A percentile compares a stretch with the other conserved stretches of the same genome.
phyloP scores from a whole-genome alignment of 2,113 vertebrate genomes.

The Pholis gunnellus region DNA sequence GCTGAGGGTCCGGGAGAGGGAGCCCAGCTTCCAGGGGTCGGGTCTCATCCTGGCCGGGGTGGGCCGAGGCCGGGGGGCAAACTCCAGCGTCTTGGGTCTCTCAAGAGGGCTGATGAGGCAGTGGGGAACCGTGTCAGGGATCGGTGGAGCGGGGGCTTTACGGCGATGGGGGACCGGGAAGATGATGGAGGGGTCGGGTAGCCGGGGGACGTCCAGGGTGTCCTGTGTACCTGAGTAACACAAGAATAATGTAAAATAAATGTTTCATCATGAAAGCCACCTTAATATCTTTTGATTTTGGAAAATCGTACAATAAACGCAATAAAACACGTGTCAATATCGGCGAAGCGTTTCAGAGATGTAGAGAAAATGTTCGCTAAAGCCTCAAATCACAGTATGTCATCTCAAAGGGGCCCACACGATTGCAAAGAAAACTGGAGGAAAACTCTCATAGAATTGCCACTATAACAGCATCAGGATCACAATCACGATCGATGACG shows the following conservation, averaged over 20 bases:
- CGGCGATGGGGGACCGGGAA: constrained; percentile 80
- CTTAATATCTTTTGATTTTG: neutral
- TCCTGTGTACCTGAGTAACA: constrained; percentile 80
- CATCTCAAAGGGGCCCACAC: too few species aligned
- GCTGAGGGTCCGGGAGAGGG: constrained; percentile 86
- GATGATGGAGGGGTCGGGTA: constrained; percentile 83
- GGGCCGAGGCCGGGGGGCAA: constrained; percentile 89
- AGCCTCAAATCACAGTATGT: too few species aligned
- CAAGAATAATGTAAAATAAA: neutral
- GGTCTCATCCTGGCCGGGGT: constrained; percentile 83
- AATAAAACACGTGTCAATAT: too few species aligned
- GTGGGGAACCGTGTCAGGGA: constrained; percentile 42
- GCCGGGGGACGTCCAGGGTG: constrained; percentile 83
- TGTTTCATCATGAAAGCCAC: neutral
- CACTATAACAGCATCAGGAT: too few species aligned
- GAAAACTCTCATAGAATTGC: too few species aligned
- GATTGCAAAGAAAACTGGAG: too few species aligned
- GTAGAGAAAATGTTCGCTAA: too few species aligned
- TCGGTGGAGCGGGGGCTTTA: constrained; percentile 76
- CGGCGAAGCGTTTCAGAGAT: too few species aligned
- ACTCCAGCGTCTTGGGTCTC: constrained; percentile 91
- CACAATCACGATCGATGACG: too few species aligned
- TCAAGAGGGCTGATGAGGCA: constrained; percentile 76
- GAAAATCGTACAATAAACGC: too few species aligned
- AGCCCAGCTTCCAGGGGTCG: constrained; percentile 90